Evolutionary conservation across 2,888 invertebrate species (phyloP), one percentile per base, ranked within the genome.

Genomic region (Fragum whitleyi): DNA sequence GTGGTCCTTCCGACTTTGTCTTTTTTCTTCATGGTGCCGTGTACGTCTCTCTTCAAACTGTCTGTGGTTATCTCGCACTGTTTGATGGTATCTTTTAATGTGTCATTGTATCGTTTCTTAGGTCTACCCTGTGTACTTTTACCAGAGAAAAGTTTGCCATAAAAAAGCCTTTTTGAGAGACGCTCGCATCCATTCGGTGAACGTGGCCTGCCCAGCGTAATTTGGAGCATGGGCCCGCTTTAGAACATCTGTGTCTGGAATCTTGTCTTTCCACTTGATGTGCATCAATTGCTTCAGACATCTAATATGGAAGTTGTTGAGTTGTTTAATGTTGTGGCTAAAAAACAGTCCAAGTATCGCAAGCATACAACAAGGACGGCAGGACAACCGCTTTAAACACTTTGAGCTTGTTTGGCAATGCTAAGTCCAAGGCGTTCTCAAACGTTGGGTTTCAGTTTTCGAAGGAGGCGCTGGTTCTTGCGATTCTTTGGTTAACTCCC

Each of bases 231-330:
- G 19, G 53, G 53, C 53, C n/a, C 21, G 53, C 53, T 21, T 16
- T 5, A 53, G 53, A 16, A 53, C 53, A 5, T 53, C 19, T n/a
- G 53, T 53, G 21, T 53, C 53, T 14, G 53, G 53, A n/a, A 53
- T n/a, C 53, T 53, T 53, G n/a, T 53, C 53, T 53, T 53, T 7
- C 53, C 53, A 53, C 21, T 53, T n/a, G 53, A 53, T 53, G 21
- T 21, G 53, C 19, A 53, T 7, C 53, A 53, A n/a, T 6, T 16
- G 19, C n/a, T n/a, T 53, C n/a, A 53, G n/a, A 19, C 53, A 53
- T 21, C 53, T 53, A 7, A 21, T 53, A 21, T 53, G 53, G 53
- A 53, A 53, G 53, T 7, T n/a, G n/a, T 53, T 53, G 5, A 53
- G 53, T n/a, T 53, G 53, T 53, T 53, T 53, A 6, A 21, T 21